phyloP scores from a whole-genome alignment of 2,888 invertebrate genomes.

The Eilema depressum region DNA sequence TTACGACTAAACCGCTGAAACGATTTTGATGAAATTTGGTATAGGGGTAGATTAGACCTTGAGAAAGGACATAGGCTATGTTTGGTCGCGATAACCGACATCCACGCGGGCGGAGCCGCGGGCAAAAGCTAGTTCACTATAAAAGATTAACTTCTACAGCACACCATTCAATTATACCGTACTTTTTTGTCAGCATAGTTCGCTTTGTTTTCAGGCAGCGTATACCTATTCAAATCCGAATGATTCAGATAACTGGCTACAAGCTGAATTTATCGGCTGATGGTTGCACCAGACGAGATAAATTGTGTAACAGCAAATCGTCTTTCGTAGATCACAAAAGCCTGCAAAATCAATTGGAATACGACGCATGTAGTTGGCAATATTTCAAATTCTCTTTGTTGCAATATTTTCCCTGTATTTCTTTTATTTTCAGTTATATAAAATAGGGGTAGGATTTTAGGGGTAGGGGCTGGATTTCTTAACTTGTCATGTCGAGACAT shows the following conservation, averaged over 20 bases:
- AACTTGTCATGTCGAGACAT: conserved; percentile 45
- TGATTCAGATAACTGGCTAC: conserved; percentile 25
- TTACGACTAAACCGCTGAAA: too few relatives aligned
- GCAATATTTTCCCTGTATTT: conserved; percentile 71
- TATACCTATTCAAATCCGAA: conserved; percentile 23
- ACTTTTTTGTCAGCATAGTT: not conserved
- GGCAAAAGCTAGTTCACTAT: too few relatives aligned
- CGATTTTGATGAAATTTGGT: too few relatives aligned
- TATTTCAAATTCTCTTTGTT: conserved; percentile 82
- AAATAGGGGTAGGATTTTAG: conserved; percentile 55
- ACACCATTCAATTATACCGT: not conserved
- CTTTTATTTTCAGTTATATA: conserved; percentile 64
- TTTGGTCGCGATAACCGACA: too few relatives aligned
- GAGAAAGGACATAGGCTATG: too few relatives aligned
- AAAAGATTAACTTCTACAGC: not conserved
- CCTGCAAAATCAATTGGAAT: conserved; percentile 75
- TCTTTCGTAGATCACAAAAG: conserved; percentile 63
- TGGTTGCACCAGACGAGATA: conserved; percentile 35
- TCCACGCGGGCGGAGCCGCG: too few relatives aligned
- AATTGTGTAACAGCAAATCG: conserved; percentile 54
- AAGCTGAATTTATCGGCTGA: conserved; percentile 22
- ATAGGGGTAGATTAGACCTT: too few relatives aligned
- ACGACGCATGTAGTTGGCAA: conserved; percentile 80
- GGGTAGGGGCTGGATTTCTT: conserved; percentile 62
- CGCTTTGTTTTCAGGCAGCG: conserved; percentile 17